Base-by-base conservation (phyloP, 2,888 invertebrate species). In the Diabrotica balteata region DNA sequence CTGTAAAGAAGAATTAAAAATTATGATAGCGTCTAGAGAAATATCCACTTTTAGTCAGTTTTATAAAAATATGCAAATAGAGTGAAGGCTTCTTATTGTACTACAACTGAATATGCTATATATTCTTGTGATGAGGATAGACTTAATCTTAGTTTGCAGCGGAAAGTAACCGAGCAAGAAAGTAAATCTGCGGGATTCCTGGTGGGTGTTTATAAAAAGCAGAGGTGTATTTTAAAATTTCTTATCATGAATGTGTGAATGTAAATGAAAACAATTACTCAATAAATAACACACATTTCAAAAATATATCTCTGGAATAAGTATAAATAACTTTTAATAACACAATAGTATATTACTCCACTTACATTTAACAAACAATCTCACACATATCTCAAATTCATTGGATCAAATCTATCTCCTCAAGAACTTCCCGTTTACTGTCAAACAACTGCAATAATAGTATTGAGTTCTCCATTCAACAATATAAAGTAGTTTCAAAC, bases 41-140 rank as follows among this genome's bases (percentile, higher is more conserved):
- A 64, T 70, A 54, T 67, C 8, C 59, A 64, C 67, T 61, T 51
- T 58, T 50, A 32, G 32, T 32, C 58, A 50, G 42, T 57, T 62
- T 61, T 54, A 58, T 60, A 45, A 57, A 44, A 52, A 53, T 62
- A 65, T 59, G 67, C 69, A 69, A 69, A 69, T 69, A 52, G 62
- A 51, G 11, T 59, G 49, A 43, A 44, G 58, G 49, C 49, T 55
- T 66, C 22, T 59, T 57, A 57, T 63, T 50, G 45, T 68, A 59
- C 52, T 51, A 52, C 53, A 64, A 57, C 5, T 32, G 42, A 32
- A 32, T n/a, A 42, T 42, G 54, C 22, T 10, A 8, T 43, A 51
- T 51, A 51, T 51, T n/a, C n/a, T 61, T 65, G 55, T 65, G 55
- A 42, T 65, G 55, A 53, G n/a, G 55, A 65, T 60, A 61, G 55